Percentiles rank a stretch among this genome's conserved stretches.
Evolutionary conservation across 2,113 vertebrate genomes (phyloP).

Genomic region (Nannospalax galili): DNA sequence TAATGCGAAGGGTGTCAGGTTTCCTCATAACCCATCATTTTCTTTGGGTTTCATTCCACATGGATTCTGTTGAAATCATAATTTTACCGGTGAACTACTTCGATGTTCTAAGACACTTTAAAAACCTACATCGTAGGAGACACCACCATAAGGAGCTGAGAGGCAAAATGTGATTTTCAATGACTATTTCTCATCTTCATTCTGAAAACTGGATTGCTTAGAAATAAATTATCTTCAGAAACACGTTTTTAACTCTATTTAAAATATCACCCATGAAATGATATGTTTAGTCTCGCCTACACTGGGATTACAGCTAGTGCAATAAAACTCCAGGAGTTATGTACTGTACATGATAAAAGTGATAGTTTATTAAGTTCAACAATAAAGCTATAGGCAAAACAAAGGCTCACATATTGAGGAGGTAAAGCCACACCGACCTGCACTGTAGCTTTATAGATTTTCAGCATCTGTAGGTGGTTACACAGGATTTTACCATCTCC

Average conservation of each 20-base stretch:
- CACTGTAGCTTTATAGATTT: constrained; percentile 79
- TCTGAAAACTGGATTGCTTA: not conserved
- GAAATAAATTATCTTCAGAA: constrained; percentile 47
- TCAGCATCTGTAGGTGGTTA: constrained; percentile 86
- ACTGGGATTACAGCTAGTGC: constrained; percentile 71
- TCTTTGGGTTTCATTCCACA: constrained; percentile 45
- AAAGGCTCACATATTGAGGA: constrained; percentile 62
- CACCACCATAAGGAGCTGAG: not conserved
- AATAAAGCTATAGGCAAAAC: constrained; percentile 79
- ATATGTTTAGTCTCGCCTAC: constrained; percentile 63
- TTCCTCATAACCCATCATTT: constrained; percentile 30
- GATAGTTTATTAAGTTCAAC: constrained; percentile 85
- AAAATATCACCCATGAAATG: not conserved
- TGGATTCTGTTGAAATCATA: constrained; percentile 49
- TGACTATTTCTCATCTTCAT: not conserved
- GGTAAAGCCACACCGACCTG: constrained; percentile 62
- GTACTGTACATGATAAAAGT: constrained; percentile 82
- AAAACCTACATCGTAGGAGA: not conserved
- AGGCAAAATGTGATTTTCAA: constrained; percentile 26
- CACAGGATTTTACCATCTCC: constrained; percentile 84
- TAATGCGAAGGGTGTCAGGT: constrained; percentile 13
- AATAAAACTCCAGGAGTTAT: constrained; percentile 82
- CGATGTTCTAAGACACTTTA: not conserved
- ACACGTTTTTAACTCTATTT: not conserved
- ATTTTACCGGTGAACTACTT: constrained; percentile 5